Conservation (phyloP, 1,140 invertebrate genomes). For the Idris sp. region DNA sequence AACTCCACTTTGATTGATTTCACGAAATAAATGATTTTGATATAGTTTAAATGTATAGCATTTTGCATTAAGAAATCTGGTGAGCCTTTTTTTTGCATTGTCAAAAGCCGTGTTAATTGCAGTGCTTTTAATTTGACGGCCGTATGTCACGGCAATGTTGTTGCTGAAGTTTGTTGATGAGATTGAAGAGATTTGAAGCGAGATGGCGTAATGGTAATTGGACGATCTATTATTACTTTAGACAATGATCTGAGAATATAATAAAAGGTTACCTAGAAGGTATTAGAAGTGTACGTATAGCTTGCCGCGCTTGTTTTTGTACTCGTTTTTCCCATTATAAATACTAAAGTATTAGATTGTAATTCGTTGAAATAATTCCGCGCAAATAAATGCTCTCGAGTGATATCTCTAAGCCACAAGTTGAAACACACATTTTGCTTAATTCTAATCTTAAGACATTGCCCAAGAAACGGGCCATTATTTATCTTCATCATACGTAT, state of each 20-base stretch:
- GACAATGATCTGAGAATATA: conserved; percentile 52
- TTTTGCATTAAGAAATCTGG: too few species aligned
- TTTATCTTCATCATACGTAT: conserved; percentile 22
- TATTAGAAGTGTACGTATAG: conserved; percentile 15
- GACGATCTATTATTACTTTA: conserved; percentile 53
- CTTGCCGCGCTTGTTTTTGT: background rate
- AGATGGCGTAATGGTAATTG: conserved; percentile 43
- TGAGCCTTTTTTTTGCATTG: too few species aligned
- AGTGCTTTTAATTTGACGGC: background rate
- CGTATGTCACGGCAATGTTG: conserved; percentile 28
- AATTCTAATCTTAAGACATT: conserved; percentile 17
- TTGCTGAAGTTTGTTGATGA: conserved; percentile 36
- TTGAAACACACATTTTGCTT: background rate
- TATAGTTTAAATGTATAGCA: too few species aligned
- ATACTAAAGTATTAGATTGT: conserved; percentile 14
- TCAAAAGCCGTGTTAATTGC: background rate
- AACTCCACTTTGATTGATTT: too few species aligned
- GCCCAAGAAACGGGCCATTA: conserved; percentile 31
- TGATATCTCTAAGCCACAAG: conserved; percentile 1
- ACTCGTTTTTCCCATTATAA: conserved; percentile 8
- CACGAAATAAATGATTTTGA: too few species aligned
- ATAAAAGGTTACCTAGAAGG: conserved; percentile 46
- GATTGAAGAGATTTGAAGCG: conserved; percentile 31
- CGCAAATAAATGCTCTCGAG: too few species aligned
- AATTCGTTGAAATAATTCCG: conserved; percentile 12